These are phyloP conservation scores for Phalloptychus januarius DNA, from an alignment of 2,797 vertebrate species.

Conservation along the genomic window DNA sequence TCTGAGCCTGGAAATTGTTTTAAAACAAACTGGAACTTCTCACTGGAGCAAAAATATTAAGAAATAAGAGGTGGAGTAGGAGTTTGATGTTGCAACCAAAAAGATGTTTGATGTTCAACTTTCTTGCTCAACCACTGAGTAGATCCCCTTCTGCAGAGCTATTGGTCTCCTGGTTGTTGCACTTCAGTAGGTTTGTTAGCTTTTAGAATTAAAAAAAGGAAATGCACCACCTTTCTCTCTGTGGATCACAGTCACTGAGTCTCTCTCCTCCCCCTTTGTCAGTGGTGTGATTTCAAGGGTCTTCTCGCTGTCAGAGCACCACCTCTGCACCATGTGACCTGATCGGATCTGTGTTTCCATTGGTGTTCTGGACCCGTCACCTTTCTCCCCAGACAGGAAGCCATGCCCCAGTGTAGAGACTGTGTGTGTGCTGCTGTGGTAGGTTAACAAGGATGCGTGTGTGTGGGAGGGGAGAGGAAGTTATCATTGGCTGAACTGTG, in stretches of 20 bases:
- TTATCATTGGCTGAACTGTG: neutral
- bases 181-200: neutral
- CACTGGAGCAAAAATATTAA: neutral
- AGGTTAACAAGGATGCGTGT: neutral
- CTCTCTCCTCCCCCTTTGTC: slow-evolving; percentile 26
- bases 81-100: neutral
- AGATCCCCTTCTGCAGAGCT: neutral
- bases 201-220: neutral
- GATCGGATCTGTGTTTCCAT: slow-evolving; percentile 36
- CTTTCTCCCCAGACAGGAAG: slow-evolving; percentile 37
- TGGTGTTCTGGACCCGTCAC: slow-evolving; percentile 51
- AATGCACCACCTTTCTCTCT: neutral
- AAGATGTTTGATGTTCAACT: neutral
- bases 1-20: neutral
- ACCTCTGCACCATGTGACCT: slow-evolving; percentile 36
- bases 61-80: neutral
- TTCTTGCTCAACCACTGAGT: neutral
- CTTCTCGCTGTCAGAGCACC: slow-evolving; percentile 26
- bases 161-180: neutral
- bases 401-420: slow-evolving; percentile 29
- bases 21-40: neutral
- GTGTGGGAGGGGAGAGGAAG: slow-evolving; percentile 3
- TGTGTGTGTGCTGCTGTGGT: slow-evolving; percentile 3
- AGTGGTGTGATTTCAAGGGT: slow-evolving; percentile 56
- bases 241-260: too few relatives aligned